Base-by-base conservation (phyloP, 1,140 invertebrate species). In the Pomacea maculata region DNA sequence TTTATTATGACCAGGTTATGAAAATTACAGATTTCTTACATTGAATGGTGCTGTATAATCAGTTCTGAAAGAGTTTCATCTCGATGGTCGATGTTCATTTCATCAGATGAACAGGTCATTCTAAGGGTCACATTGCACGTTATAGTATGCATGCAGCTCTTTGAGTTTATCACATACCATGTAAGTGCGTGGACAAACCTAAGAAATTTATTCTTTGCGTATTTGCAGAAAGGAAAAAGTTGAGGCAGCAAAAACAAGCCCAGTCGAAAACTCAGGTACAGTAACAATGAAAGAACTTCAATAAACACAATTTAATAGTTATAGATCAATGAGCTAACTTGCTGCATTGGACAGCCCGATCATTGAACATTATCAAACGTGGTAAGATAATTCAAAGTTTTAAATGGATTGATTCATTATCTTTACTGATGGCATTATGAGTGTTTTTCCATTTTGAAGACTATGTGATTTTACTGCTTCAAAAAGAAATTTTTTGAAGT, bases 171-270 rank as follows among this genome's bases (percentile, higher is more conserved):
- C 73, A 34, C 12, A 15, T n/a, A 10, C 21, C 29, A 34, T 3
- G 29, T 21, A 34, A 34, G 12, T 21, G 63, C 75, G 34, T 45
- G 12, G 29, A 75, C 4, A 34, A 54, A 5, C 25, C 3, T 15
- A 64, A 11, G n/a, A 74, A 17, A 14, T 71, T 25, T 55, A 15
- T 75, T 65, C 54, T 74, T 52, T 79, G 45, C 71, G 70, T 63
- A 34, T 12, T 83, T 78, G 17, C 70, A 84, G 83, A 73, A 80
- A 82, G 83, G 29, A 82, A 81, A 63, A 76, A 67, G 34, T 77
- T 81, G 65, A 84, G 71, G 74, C 67, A 77, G 67, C 34, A 83
- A 17, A 82, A 81, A 75, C 14, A 72, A 34, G 54, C 45, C 12
- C 65, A 70, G 68, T 29, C 77, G 29, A 64, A 72, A 45, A 76